Conservation (phyloP, 1,140 invertebrate genomes). For the Drosophila mayri region DNA sequence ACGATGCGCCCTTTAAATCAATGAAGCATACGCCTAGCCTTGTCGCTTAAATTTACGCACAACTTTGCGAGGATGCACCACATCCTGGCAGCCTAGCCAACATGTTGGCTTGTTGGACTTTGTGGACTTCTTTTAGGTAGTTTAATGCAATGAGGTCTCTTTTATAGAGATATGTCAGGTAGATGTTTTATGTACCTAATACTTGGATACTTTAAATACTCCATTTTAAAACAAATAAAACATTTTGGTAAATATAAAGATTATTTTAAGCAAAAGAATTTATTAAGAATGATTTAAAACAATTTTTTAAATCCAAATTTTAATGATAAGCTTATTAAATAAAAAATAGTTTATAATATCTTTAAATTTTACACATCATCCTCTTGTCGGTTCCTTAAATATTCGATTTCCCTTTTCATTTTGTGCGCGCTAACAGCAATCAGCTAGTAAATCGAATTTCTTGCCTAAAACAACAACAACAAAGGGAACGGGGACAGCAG, state of each 20-base stretch:
- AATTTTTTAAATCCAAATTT: not conserved
- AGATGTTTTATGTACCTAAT: no score
- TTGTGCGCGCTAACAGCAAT: constrained; percentile 71
- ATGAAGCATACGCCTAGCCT: constrained; percentile 75
- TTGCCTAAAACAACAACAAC: constrained; percentile 77
- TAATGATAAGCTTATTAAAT: no score
- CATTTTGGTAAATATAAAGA: not conserved
- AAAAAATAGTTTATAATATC: not conserved
- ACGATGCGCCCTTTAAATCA: constrained; percentile 79
- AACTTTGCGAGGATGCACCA: constrained; percentile 39
- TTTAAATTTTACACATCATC: not conserved
- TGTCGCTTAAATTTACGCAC: constrained; percentile 78
- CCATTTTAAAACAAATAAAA: not conserved
- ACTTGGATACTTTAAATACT: not conserved
- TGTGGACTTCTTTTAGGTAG: not conserved
- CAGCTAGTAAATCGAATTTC: constrained; percentile 82
- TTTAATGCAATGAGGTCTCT: not conserved
- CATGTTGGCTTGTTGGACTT: constrained; percentile 7
- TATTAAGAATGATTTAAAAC: not conserved
- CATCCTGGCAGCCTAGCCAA: constrained; percentile 18
- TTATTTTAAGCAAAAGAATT: not conserved
- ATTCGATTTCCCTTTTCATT: constrained; percentile 31
- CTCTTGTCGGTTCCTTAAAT: not conserved
- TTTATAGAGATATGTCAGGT: not conserved
- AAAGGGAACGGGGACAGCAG: constrained; percentile 37